Percentiles rank a stretch among this genome's conserved stretches.
phyloP scores from a whole-genome alignment of 2,797 vertebrate genomes.

The Pelodytes ibericus region DNA sequence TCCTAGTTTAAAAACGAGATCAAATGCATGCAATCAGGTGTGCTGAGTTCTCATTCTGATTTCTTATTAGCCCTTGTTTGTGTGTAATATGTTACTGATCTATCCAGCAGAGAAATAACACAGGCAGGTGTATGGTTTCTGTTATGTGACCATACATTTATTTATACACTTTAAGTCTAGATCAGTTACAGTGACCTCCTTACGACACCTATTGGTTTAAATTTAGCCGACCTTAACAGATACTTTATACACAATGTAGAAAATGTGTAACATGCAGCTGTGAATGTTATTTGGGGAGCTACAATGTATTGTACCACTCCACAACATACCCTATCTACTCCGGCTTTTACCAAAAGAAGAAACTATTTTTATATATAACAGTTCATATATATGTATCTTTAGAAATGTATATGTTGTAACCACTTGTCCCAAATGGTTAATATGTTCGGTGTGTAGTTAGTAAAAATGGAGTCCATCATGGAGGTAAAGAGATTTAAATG shows the following conservation, averaged over 20 bases:
- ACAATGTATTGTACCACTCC: not conserved
- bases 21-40: not conserved
- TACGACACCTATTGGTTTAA: conserved; percentile 25
- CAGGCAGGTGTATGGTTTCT: not conserved
- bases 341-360: no score
- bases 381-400: no score
- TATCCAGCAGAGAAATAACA: not conserved
- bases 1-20: not conserved
- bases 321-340: not conserved
- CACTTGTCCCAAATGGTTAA: no score
- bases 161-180: conserved; percentile 17
- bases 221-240: conserved; percentile 36
- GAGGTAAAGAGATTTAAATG: no score
- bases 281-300: conserved; percentile 8
- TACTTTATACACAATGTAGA: conserved; percentile 14
- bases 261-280: conserved; percentile 1
- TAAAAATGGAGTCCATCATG: no score
- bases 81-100: not conserved
- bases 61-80: not conserved
- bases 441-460: no score
- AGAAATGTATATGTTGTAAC: no score
- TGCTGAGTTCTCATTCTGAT: not conserved
- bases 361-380: no score
- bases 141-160: conserved; percentile 27
- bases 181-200: conserved; percentile 34